Evolutionary conservation across 2,113 vertebrate genomes (phyloP), one percentile per base, ranked within the genome.

Genomic region (Vireo altiloquus): DNA sequence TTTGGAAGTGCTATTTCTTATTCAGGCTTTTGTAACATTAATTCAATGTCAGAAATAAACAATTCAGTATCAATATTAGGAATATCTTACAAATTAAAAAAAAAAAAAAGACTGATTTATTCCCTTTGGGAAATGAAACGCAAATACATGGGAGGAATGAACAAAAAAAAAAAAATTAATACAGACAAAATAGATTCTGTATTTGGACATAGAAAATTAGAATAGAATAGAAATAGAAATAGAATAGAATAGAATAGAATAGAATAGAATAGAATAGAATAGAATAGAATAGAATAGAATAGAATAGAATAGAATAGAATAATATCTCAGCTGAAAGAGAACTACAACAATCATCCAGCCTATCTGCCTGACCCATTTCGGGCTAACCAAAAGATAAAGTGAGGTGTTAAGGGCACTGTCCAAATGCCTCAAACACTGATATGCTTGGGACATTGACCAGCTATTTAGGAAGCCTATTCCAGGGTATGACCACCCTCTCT

Each of bases 361-460:
- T 13, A 64, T 7, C 9, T 33, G 25, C 12, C 11, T 61, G 19
- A 77, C 4, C 11, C 10, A 2, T 27, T 70, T 33, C 30, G 35
- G 22, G 18, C 24, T 60, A 24, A 71, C 11, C 15, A 50, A 42
- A 72, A 22, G 28, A 11, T 52, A 59, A 50, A 78, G 5, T 7
- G 4, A 8, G 3, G 7, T 61, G 10, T 42, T 33, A 61, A 49
- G 22, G 27, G 6, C 7, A 20, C 63, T 49, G 7, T 11, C 14
- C 31, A 71, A 65, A 60, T n/a, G 21, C 13, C 13, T 50, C 44
- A 17, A 61, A 49, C 7, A 23, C 28, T 72, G 35, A 54, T 7
- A 37, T 27, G 9, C 21, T 39, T 66, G 35, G 7, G 17, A 4
- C 40, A 35, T 28, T 1, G 0, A 59, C 4, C 33, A 35, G 5